A percentile compares a stretch with the other conserved stretches of the same genome.
phyloP scores from a whole-genome alignment of 2,797 vertebrate species.

The Otolemur crassicaudatus region DNA sequence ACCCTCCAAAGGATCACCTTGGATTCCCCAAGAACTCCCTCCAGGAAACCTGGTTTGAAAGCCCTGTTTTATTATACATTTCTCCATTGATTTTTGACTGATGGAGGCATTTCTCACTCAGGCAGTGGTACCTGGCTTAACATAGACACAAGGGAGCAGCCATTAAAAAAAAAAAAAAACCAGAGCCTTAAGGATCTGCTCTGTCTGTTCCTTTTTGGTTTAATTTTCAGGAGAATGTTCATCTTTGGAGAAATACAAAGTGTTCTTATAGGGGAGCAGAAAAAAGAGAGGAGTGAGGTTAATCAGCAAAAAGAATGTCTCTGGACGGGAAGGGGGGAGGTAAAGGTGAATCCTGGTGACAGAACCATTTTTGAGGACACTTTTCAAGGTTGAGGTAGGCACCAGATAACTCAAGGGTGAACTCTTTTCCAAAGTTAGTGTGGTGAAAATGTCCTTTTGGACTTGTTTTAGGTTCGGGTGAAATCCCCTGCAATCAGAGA shows the following conservation, averaged over 20 bases:
- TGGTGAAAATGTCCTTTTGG: background rate
- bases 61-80: background rate
- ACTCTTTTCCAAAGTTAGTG: background rate
- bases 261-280: constrained; percentile 13
- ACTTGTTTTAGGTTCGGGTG: background rate
- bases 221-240: constrained; percentile 44
- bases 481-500: background rate
- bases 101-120: background rate
- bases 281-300: background rate
- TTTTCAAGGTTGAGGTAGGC: constrained; percentile 1
- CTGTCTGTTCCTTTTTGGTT: background rate
- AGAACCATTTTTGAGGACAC: background rate
- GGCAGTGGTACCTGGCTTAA: background rate
- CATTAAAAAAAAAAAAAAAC: background rate
- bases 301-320: background rate
- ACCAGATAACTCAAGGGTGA: background rate
- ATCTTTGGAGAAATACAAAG: constrained; percentile 18
- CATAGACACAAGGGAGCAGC: background rate
- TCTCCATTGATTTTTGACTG: background rate
- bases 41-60: background rate
- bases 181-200: background rate
- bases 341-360: background rate
- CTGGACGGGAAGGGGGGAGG: background rate
- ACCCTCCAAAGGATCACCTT: background rate
- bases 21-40: background rate